Base-by-base conservation (phyloP, 2,888 invertebrate genomes). In the Galeruca laticollis region DNA sequence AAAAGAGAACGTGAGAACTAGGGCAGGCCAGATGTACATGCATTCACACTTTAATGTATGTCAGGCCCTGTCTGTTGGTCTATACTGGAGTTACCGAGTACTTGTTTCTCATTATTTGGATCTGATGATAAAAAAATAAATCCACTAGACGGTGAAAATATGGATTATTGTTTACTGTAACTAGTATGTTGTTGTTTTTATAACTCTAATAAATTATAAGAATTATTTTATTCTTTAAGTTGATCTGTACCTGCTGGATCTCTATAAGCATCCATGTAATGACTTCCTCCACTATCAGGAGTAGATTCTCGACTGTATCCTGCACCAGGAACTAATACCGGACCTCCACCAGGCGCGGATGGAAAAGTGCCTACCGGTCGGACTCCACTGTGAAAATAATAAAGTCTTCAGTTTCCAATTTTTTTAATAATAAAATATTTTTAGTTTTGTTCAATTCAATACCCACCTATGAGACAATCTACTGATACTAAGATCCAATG, bases 401-500 rank as follows among this genome's bases (percentile, higher is more conserved):
- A 26, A 60, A 71, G 33, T 35, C 37, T 43, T 43, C 11, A 43
- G 43, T 1, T 43, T 10, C 26, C 26, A 26, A 26, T 26, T 26
- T 26, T 26, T 5, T 26, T 5, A 5, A 26, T 6, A 26, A 26
- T 26, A 6, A 0, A 6, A 26, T 5, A 26, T 26, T 26, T 26
- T 26, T 26, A 26, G 6, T 6, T n/a, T 40, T 40, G 13, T 40
- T 40, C 4, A 5, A 51, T 21, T 21, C 75, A 73, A 43, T 60
- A 70, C 70, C 69, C 60, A 94, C 94, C 94, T 94, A 89, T 94
- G 94, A 84, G 92, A 91, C 86, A 94, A 90, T 86, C 94, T 90
- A 86, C 93, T 94, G 80, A 95, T 94, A 86, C 94, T 94, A 85
- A 95, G 91, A 88, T 95, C 95, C 85, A 95, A 89, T 80, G 95